Percentiles rank a stretch among this genome's conserved stretches.
Conservation (phyloP, 2,888 invertebrate genomes). For the Nasonia oneida region DNA sequence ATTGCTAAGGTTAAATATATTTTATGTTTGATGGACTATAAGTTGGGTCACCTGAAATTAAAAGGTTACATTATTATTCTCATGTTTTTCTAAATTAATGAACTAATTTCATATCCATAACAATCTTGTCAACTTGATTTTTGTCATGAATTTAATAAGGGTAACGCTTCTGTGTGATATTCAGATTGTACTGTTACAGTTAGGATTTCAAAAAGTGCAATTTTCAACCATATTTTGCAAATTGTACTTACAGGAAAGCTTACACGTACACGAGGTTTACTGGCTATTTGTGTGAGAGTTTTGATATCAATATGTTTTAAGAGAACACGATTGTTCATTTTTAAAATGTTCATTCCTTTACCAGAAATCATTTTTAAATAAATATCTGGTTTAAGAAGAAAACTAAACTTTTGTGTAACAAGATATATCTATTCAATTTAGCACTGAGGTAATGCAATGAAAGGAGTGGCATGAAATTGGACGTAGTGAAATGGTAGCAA, state of each 20-base stretch:
- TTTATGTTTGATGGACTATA: neutral
- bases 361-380: slow-evolving; percentile 28
- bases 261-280: slow-evolving; percentile 16
- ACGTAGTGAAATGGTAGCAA: neutral
- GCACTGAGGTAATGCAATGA: neutral
- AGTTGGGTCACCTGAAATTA: neutral
- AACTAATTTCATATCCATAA: neutral
- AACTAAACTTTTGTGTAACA: neutral
- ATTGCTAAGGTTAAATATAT: neutral
- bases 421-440: neutral
- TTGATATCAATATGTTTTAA: neutral
- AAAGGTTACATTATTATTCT: neutral
- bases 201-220: neutral
- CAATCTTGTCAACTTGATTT: neutral
- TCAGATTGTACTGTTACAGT: neutral
- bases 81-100: neutral
- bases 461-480: neutral
- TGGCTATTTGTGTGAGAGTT: neutral
- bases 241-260: slow-evolving; percentile 29
- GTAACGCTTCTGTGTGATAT: neutral
- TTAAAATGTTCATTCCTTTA: slow-evolving; percentile 12
- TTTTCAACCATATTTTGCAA: neutral
- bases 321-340: neutral
- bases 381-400: neutral
- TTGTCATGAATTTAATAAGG: neutral